phyloP scores from a whole-genome alignment of 2,113 vertebrate genomes.

The Lampris incognitus region DNA sequence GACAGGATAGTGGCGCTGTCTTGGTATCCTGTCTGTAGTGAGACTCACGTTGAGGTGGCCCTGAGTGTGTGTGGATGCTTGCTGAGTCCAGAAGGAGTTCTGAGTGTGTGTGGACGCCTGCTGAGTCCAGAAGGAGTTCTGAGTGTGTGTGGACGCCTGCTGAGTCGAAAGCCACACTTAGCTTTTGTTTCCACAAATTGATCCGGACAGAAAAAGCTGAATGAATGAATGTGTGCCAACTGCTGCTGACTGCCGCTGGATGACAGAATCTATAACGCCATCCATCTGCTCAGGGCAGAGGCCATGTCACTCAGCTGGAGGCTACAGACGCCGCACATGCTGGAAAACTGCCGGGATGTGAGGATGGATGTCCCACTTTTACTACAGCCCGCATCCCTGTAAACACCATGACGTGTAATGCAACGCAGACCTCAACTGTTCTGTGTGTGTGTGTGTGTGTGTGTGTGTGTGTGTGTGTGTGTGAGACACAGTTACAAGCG shows the following conservation, averaged over 20 bases:
- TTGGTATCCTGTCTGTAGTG: too few species aligned
- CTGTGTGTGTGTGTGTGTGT: constrained; percentile 24
- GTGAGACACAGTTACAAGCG: constrained; percentile 47
- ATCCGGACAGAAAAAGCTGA: background rate
- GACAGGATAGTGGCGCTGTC: too few species aligned
- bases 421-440: constrained; percentile 26
- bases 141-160: too few species aligned
- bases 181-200: background rate
- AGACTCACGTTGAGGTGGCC: too few species aligned
- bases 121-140: too few species aligned
- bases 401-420: constrained; percentile 70
- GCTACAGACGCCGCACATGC: constrained; percentile 45
- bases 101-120: too few species aligned
- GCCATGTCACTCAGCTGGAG: constrained; percentile 49
- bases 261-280: constrained; percentile 53
- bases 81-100: too few species aligned
- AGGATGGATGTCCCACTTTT: constrained; percentile 66
- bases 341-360: constrained; percentile 22
- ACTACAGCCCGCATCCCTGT: constrained; percentile 47
- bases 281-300: constrained; percentile 55
- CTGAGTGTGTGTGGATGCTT: too few species aligned
- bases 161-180: too few species aligned
- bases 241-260: constrained; percentile 25
- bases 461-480: constrained; percentile 24
- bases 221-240: constrained; percentile 24